Percentiles rank a stretch among this genome's conserved stretches.
phyloP scores from a whole-genome alignment of 2,888 invertebrate genomes.

The Galerucella nymphaeae region DNA sequence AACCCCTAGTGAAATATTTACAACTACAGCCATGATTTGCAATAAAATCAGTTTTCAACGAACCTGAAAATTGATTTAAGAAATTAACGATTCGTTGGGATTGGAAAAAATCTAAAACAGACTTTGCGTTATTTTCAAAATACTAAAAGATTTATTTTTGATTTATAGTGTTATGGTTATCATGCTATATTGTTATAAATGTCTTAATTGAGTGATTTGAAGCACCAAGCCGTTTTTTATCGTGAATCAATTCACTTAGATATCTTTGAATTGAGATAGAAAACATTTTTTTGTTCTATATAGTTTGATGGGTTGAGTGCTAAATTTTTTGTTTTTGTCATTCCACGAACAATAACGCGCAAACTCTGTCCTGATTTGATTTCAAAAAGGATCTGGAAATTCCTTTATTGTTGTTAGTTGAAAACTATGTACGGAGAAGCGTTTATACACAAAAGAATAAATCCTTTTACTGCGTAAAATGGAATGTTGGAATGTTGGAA shows the following conservation, averaged over 20 bases:
- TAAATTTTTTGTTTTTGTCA: no score
- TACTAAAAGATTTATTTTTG: not conserved
- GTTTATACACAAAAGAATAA: not conserved
- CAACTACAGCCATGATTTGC: not conserved
- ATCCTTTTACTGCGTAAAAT: not conserved
- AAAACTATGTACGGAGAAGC: not conserved
- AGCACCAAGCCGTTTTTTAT: no score
- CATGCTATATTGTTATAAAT: not conserved
- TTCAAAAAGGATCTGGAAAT: no score
- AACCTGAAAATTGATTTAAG: constrained; percentile 18
- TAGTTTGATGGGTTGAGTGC: no score
- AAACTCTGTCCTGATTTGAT: no score
- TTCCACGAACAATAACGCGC: no score
- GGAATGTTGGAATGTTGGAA: not conserved
- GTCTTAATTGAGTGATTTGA: no score
- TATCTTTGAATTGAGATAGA: no score
- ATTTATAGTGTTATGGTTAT: not conserved
- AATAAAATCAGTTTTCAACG: not conserved
- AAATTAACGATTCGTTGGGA: constrained; percentile 11
- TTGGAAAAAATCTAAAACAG: constrained; percentile 12
- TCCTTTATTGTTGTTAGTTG: not conserved
- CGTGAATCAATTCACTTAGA: no score
- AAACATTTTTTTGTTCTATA: no score
- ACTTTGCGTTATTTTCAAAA: not conserved
- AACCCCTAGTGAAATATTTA: not conserved